Evolutionary conservation across 1,140 invertebrate genomes (phyloP), one percentile per base, ranked within the genome.

Genomic region (Dreissena polymorpha): DNA sequence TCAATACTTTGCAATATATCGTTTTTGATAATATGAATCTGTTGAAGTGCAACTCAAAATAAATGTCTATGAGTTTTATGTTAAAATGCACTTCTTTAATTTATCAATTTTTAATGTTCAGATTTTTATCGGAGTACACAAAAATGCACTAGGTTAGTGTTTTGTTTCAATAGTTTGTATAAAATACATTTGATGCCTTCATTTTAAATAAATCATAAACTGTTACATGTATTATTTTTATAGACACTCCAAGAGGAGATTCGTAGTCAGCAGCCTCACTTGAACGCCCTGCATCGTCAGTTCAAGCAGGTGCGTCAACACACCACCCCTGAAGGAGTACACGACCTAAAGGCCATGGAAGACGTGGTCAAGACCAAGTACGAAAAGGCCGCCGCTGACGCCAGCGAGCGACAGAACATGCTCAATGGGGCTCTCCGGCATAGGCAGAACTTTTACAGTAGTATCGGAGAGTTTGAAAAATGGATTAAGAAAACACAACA

Each of bases 401-500:
- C 92, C 29, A 88, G 90, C 72, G 91, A 92, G 49, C 86, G 92
- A 73, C 92, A 92, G 81, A 87, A 90, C 29, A 88, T 89, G 73
- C 82, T 93, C 8, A 75, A 85, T 18, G 87, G 18, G 94, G 94
- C 60, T 91, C 94, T 85, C 87, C 97, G 16, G 96, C 97, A 94
- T 94, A 94, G 84, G 94, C 96, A 89, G 94, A 97, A 98, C 90
- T 97, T 98, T 86, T 95, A 96, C 87, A 95, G 95, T 27, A 96
- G 96, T 90, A 93, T 98, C 67, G 94, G 95, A 14, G 95, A 96
- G 85, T 97, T 98, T 89, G 95, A 96, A 68, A 96, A 95, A 71
- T 98, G 97, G 97, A 95, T 98, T 92, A 95, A 96, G 64, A 94
- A 96, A 74, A 94, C 97, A 65, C 94, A 95, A 86, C 93, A 95